Conservation (phyloP, 64 coral and sea anemone genomes). For the Porites lutea region DNA sequence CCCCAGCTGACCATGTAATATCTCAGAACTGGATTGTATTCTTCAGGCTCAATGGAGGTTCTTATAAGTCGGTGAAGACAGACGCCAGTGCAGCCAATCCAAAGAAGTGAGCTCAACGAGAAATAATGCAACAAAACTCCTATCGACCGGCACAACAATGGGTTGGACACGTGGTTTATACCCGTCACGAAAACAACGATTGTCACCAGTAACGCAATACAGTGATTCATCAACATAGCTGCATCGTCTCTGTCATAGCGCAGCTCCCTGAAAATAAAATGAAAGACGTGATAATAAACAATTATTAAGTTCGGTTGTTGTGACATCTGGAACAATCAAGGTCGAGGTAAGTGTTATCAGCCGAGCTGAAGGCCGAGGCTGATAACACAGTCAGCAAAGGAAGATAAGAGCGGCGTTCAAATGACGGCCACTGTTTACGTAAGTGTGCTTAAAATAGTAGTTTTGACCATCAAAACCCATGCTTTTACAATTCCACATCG, state of each 20-base stretch:
- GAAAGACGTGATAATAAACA: too few relatives aligned
- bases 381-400: too few relatives aligned
- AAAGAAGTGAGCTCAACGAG: constrained; percentile 81
- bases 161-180: constrained; percentile 75
- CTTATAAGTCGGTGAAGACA: constrained; percentile 84
- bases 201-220: constrained; percentile 76
- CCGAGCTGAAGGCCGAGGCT: too few relatives aligned
- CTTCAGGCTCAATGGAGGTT: constrained; percentile 73
- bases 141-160: constrained; percentile 78
- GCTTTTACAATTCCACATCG: too few relatives aligned
- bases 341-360: too few relatives aligned
- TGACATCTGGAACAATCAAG: too few relatives aligned
- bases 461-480: too few relatives aligned
- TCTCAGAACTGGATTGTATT: constrained; percentile 92
- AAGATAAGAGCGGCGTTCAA: too few relatives aligned
- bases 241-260: constrained; percentile 94
- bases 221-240: constrained; percentile 96
- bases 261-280: constrained; percentile 51
- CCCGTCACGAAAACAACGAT: constrained; percentile 87
- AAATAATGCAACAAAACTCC: constrained; percentile 94
- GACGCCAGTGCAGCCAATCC: constrained; percentile 91
- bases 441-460: too few relatives aligned
- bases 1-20: constrained; percentile 99
- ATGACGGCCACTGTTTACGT: too few relatives aligned
- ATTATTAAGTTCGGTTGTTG: too few relatives aligned